These are phyloP conservation scores for Momotus momota DNA, from an alignment of 2,797 vertebrate species.

Conservation along the genomic window DNA sequence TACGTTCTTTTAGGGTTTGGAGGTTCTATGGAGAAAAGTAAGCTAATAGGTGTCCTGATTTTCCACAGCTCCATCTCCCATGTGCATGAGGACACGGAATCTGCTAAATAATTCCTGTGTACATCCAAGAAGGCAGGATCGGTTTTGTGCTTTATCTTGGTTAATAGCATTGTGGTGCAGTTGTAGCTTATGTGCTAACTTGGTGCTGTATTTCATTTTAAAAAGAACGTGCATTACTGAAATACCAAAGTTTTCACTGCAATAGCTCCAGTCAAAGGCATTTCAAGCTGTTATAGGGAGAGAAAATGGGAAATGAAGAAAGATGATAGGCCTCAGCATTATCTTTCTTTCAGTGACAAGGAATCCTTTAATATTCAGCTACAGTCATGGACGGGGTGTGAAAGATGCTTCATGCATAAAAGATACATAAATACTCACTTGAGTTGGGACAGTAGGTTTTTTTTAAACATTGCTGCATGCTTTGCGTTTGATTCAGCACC, in stretches of 20 bases:
- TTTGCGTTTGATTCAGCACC: slow-evolving; percentile 42
- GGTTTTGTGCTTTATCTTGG: background rate
- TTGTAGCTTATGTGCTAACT: background rate
- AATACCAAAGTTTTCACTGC: slow-evolving; percentile 4
- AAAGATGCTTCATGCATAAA: slow-evolving; percentile 56
- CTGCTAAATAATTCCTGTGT: background rate
- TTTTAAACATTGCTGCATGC: background rate
- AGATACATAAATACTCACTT: slow-evolving; percentile 59
- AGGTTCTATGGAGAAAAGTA: background rate
- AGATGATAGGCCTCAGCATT: background rate
- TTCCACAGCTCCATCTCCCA: background rate
- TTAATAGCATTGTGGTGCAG: background rate
- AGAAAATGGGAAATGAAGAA: slow-evolving; percentile 14
- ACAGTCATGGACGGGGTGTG: slow-evolving; percentile 29
- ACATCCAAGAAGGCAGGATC: background rate
- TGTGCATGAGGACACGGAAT: background rate
- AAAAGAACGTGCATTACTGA: slow-evolving; percentile 8
- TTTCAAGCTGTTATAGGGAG: background rate
- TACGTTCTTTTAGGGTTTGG: background rate
- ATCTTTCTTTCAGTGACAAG: slow-evolving; percentile 29
- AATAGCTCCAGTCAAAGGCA: background rate
- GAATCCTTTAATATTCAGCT: slow-evolving; percentile 44
- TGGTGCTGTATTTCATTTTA: background rate
- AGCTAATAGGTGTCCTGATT: rapidly evolving
- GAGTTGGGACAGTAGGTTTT: slow-evolving; percentile 21